Evolutionary conservation across 2,797 vertebrate species (phyloP), one percentile per base, ranked within the genome.

Genomic region (Cirrhinus molitorella): DNA sequence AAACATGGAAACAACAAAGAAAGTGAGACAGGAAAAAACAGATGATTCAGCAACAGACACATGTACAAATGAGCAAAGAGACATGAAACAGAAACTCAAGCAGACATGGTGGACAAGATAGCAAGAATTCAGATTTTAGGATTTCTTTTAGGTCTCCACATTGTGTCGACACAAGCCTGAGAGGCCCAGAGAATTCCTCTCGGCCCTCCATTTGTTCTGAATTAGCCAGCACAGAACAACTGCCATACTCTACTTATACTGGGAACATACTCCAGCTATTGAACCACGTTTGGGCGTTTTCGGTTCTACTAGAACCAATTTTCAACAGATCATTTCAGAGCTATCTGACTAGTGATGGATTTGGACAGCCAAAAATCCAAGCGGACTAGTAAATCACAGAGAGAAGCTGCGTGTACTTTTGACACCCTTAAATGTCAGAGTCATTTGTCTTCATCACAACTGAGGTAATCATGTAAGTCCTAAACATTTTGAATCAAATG

Each of bases 1-100:
- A 90, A 94, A 91, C 85, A 90, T 84, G 93, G 92, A 92, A 78
- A 79, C 74, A 82, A 85, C 74, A 85, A 67, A 55, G 77, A 79
- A 40, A 84, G 31, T 92, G 83, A 80, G 76, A 76, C 31, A 40
- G 72, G 49, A 70, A 45, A 71, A 73, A 85, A 85, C 78, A 87
- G 51, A 45, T 85, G 85, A 87, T 63, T 70, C 59, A 75, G 65
- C 34, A 83, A 82, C 74, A 87, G 85, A 78, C 57, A 87, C 76
- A 80, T 86, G 81, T 71, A 55, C 66, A 83, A 79, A 80, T 67
- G 70, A 65, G 53, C 59, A 85, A 12, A 67, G 40, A 74, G 51
- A 87, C 21, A 80, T 68, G 57, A 57, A 47, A 80, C 63, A 71
- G 70, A 51, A 16, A 80, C 49, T 70, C 51, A 55, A 37, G n/a